Base-by-base conservation (phyloP, 1,140 invertebrate genomes). In the Papilio aristodemus region DNA sequence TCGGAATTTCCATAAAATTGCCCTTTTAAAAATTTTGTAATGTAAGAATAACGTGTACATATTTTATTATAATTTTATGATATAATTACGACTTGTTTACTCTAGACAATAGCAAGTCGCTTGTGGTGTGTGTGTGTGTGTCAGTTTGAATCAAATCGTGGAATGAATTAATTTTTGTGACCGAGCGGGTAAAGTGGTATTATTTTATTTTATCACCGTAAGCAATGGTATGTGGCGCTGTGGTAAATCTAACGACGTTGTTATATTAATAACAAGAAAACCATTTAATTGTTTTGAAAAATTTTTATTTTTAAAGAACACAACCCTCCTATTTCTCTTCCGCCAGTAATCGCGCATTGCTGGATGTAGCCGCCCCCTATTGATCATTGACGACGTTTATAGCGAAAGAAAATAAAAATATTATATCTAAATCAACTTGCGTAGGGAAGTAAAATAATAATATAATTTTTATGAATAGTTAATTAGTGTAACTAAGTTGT, bases 141-240 rank as follows among this genome's bases (percentile, higher is more conserved):
- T 54, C 46, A 54, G 46, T 25, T 22, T 54, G 46, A 22, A 54
- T 54, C 9, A 54, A 54, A 54, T 13, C 11, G n/a, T 43, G 8
- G 46, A 22, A 54, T 54, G 46, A 54, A 54, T 54, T 54, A 54
- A 25, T 54, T 17, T 54, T 25, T 54, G 46, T 25, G 9, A 22
- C 8, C 46, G 14, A 14, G 46, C 46, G 19, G 46, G 10, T 22
- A 25, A 46, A 8, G 46, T 25, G 19, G 19, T 9, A 11, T 22
- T 25, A 54, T 50, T 50, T 50, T 32, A 17, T 46, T 46, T 46
- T 19, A 46, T 46, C 4, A 46, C 17, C 17, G 19, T 46, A 46
- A 19, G 17, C 17, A 10, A 19, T 17, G 43, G 14, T 14, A 43
- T 43, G 41, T 46, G 0, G 43, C 8, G 43, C 14, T 46, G 43